Evolutionary conservation across 2,797 vertebrate genomes (phyloP).

Genomic region (Acomys russatus): DNA sequence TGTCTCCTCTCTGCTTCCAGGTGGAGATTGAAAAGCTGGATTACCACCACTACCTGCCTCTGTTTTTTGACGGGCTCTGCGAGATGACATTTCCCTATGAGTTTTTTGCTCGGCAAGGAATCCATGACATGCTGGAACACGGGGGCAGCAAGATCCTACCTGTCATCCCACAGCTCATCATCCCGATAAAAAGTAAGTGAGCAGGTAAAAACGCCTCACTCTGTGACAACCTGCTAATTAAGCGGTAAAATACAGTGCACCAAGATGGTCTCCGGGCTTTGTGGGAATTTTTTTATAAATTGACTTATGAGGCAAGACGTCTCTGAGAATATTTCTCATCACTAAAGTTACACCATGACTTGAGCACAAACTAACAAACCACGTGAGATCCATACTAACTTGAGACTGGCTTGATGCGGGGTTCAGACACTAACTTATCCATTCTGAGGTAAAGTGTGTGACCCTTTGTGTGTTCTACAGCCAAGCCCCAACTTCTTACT

Average conservation of each 20-base stretch:
- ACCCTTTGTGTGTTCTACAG: background rate
- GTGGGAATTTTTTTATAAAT: conserved; percentile 55
- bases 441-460: background rate
- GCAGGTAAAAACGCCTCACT: conserved; percentile 10
- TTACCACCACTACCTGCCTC: conserved; percentile 95
- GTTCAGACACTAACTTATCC: background rate
- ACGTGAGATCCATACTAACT: background rate
- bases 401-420: background rate
- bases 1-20: conserved; percentile 88
- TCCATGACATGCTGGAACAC: conserved; percentile 96
- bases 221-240: conserved; percentile 75
- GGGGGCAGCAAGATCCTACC: conserved; percentile 95
- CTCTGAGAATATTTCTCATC: background rate
- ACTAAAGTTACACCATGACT: background rate
- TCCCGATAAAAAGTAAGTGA: conserved; percentile 96
- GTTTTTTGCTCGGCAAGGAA: conserved; percentile 95
- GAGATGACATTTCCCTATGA: conserved; percentile 96
- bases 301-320: conserved; percentile 9
- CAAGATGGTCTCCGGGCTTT: conserved; percentile 20
- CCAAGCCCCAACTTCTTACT: background rate
- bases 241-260: conserved; percentile 56
- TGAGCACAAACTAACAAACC: background rate
- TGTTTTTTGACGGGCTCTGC: conserved; percentile 96
- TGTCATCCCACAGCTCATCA: conserved; percentile 96
- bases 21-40: conserved; percentile 96